Base-by-base conservation (phyloP, 2,797 vertebrate genomes). In the Valencia hispanica region DNA sequence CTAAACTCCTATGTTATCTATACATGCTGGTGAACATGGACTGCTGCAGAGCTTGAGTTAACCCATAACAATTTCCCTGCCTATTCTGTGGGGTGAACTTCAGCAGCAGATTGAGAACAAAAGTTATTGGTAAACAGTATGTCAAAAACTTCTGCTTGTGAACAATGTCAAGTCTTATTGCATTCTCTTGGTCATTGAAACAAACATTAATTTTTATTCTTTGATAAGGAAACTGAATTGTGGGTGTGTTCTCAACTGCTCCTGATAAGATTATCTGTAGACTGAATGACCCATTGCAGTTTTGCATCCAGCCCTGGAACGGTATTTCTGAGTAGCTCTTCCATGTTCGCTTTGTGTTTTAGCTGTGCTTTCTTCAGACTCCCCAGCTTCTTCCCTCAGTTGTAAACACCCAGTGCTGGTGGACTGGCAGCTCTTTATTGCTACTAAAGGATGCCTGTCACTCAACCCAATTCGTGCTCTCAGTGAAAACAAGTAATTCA, bases 1-100 rank as follows among this genome's bases (percentile, higher is more conserved):
- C 88, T 84, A 81, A 81, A 79, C 72, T 79, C 73, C 53, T 83
- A 51, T 20, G 50, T 22, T 69, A 34, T 57, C 65, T 34, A 5
- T 18, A n/a, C 66, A 65, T 34, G 32, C 59, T 61, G 68, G 65
- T 75, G 68, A 51, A 80, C 68, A n/a, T 27, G n/a, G 27, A 77
- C 72, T 48, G 50, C 61, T 27, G 41, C 71, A 36, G 14, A 55
- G 68, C 61, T 80, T 39, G 47, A 63, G 45, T 70, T 74, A 43
- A 66, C 4, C 3, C 30, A 47, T 59, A 43, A 76, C n/a, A 36
- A 50, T 68, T 74, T 65, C 83, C 71, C 55, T 78, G 80, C 78
- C 80, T 78, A n/a, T 55, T 63, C 5, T 25, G 25, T 17, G 73
- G 81, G 68, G 76, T 53, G 61, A 81, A 65, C 51, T n/a, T n/a